Evolutionary conservation across 2,888 invertebrate species (phyloP), one percentile per base, ranked within the genome.

Genomic region (Spilarctia lutea): DNA sequence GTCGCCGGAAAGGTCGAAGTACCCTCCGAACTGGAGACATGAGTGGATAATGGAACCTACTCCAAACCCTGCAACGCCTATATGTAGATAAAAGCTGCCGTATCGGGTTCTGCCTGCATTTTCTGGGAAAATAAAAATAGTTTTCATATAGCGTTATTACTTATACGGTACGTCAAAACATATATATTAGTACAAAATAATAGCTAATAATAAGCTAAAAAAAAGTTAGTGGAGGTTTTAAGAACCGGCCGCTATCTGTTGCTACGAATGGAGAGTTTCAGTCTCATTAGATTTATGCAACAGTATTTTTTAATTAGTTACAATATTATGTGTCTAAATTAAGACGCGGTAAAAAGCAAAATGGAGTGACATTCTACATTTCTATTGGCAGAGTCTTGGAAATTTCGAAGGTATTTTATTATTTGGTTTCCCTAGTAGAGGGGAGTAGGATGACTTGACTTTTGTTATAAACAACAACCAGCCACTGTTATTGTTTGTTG

Each of bases 31-130:
- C 86, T 97, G 97, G 67, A 97, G 94, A 68, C 97, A 97, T n/a
- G 97, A 97, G 92, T 97, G 97, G 79, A 97, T 97, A 93, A 97
- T 96, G 80, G 97, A 97, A 18, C 97, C 97, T 71, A 97, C 96
- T 39, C 97, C 97, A 88, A 97, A 97, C 0, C 96, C 96, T 0
- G 97, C 96, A 70, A 97, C 96, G 11, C 97, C 97, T 92, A 97
- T 96, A 86, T 97, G 96, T 20, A 97, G 92, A 87, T 97, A 97
- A 86, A 97, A 97, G 81, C 97, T 97, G 56, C 97, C 97, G 83
- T 96, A 96, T 20, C 95, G 91, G 1, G 94, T 93, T 60, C 92
- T 90, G 79, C 89, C 91, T 33, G 87, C 78, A 67, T 89, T 91
- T 75, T 91, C 95, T 95, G 83, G 39, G 24, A 84, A 85, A 74